Evolutionary conservation across 2,888 invertebrate genomes (phyloP), one percentile per base, ranked within the genome.

Genomic region (Capitulum mitella): DNA sequence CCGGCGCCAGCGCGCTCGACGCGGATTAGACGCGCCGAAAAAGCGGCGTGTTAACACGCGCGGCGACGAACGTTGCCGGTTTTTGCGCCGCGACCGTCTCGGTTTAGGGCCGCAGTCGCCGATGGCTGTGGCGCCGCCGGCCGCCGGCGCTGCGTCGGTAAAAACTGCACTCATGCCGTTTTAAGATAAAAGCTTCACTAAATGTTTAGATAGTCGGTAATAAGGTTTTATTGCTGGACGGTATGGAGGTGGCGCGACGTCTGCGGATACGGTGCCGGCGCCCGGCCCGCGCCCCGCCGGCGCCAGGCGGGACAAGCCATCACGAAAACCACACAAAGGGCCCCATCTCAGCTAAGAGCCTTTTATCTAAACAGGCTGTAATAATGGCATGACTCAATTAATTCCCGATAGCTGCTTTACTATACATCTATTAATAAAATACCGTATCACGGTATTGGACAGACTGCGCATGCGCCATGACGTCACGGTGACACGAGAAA

Each of bases 141-240:
- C 29, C 26, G 37, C 29, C 29, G 37, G 64, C 70, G 26, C 40
- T 10, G 26, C 40, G 37, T 40, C 70, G 5, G 26, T 26, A 70
- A 70, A 70, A 70, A 70, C 70, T 40, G 70, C 70, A 70, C 70
- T 70, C 37, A 2, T 40, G 22, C 70, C 37, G 40, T 40, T 64
- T 70, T 70, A 37, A 70, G 70, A 70, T 70, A 70, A 70, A 70
- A 70, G 70, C 70, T 70, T 70, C 70, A 70, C 40, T 70, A 70
- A 70, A 70, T 70, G 70, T 70, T 70, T 70, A 70, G 70, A 70
- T 70, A 70, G 70, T 40, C 26, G 70, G 70, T 70, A 37, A 70
- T 70, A 70, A 19, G 70, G 26, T 70, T 70, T 40, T 40, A 70
- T 37, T 70, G 70, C 40, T 3, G 19, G 37, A 2, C 40, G 37